Percentiles rank a stretch among this genome's conserved stretches.
phyloP scores from a whole-genome alignment of 2,888 invertebrate genomes.

The Candidula unifasciata region DNA sequence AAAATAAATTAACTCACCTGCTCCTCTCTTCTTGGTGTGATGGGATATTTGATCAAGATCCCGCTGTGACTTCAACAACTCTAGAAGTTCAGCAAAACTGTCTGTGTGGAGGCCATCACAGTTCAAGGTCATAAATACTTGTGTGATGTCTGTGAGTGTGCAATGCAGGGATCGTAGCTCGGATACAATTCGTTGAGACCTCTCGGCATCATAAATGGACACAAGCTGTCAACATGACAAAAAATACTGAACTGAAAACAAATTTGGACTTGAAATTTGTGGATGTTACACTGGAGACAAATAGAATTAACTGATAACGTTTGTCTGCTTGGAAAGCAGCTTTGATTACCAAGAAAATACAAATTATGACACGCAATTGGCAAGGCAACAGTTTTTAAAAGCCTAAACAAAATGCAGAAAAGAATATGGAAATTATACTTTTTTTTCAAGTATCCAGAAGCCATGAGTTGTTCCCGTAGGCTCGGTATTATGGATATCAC shows the following conservation, averaged over 20 bases:
- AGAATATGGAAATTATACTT: too few relatives aligned
- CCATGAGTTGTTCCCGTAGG: too few relatives aligned
- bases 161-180: conserved; percentile 67
- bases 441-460: too few relatives aligned
- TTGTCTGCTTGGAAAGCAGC: too few relatives aligned
- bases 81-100: conserved; percentile 68
- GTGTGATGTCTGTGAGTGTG: conserved; percentile 63
- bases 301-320: too few relatives aligned
- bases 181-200: conserved; percentile 64
- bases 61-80: conserved; percentile 62
- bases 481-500: too few relatives aligned
- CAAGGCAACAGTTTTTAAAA: too few relatives aligned
- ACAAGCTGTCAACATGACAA: conserved; percentile 58
- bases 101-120: conserved; percentile 65
- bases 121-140: conserved; percentile 64
- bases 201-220: conserved; percentile 65
- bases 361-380: too few relatives aligned
- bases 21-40: conserved; percentile 67
- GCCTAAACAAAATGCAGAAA: too few relatives aligned
- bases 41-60: conserved; percentile 69
- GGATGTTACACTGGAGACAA: too few relatives aligned
- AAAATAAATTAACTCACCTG: conserved; percentile 58
- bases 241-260: background rate
- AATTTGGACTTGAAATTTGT: background rate
- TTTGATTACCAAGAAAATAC: too few relatives aligned